Percentiles rank a stretch among this genome's conserved stretches.
Evolutionary conservation across 2,113 vertebrate species (phyloP).

Genomic region (Pseudorhombus dupliciocellatus): DNA sequence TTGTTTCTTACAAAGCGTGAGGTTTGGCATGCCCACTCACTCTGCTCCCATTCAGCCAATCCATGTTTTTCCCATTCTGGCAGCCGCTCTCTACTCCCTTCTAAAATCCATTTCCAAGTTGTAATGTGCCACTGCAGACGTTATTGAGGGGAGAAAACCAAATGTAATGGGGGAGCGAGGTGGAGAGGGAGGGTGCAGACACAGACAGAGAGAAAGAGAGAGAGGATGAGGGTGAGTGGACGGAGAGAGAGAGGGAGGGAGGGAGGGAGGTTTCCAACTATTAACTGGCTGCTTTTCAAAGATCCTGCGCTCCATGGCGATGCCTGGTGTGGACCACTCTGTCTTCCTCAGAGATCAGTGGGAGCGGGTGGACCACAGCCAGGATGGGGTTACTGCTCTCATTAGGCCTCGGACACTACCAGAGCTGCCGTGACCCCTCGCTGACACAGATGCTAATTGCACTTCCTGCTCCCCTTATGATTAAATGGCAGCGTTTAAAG

Average conservation of each 20-base stretch:
- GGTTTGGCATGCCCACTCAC: conserved; percentile 75
- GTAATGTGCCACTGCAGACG: conserved; percentile 74
- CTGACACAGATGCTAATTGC: conserved; percentile 79
- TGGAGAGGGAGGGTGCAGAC: conserved; percentile 29
- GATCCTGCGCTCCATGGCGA: conserved; percentile 53
- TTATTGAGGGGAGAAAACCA: conserved; percentile 65
- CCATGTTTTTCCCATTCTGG: conserved; percentile 81
- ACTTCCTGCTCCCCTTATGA: conserved; percentile 78
- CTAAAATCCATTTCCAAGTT: conserved; percentile 79
- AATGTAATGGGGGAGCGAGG: conserved; percentile 49
- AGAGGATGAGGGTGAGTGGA: conserved; percentile 19
- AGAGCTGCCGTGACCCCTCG: conserved; percentile 61
- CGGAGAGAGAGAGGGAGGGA: conserved; percentile 23
- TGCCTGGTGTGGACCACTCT: conserved; percentile 68
- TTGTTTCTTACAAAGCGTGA: conserved; percentile 79
- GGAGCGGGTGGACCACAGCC: conserved; percentile 35
- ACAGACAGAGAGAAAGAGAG: conserved; percentile 28
- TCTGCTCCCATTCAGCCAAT: conserved; percentile 73
- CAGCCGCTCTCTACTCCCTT: conserved; percentile 63
- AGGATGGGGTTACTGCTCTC: conserved; percentile 67
- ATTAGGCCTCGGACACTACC: conserved; percentile 59
- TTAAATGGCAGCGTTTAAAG: conserved; percentile 73
- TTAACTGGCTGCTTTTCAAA: conserved; percentile 60
- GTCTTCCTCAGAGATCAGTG: conserved; percentile 71
- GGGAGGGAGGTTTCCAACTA: conserved; percentile 49